Evolutionary conservation across 2,888 invertebrate species (phyloP).

Genomic region (Mythimna vitellina): DNA sequence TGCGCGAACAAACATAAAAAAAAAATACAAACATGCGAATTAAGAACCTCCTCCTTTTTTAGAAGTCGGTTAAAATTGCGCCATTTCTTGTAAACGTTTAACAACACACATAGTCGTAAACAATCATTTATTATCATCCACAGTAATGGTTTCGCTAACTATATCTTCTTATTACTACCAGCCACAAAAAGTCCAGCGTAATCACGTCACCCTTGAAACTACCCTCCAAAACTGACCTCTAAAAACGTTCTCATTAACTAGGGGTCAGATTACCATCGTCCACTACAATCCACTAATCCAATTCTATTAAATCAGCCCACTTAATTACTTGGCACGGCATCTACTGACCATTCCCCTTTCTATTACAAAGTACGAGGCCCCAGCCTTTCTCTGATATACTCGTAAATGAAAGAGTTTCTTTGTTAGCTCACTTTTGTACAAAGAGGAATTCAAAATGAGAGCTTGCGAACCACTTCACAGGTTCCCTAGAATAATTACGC

Average conservation of each 20-base stretch:
- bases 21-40: too few relatives aligned
- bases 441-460: conserved; percentile 11
- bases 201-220: conserved; percentile 2
- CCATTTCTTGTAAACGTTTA: too few relatives aligned
- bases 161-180: not conserved
- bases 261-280: conserved; percentile 21
- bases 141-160: too few relatives aligned
- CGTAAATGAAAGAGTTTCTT: conserved; percentile 26
- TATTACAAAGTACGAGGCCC: conserved; percentile 16
- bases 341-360: conserved; percentile 24
- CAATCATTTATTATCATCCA: too few relatives aligned
- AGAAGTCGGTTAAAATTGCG: too few relatives aligned
- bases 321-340: conserved; percentile 46
- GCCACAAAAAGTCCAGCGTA: not conserved
- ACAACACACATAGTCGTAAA: too few relatives aligned
- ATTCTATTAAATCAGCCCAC: conserved; percentile 50
- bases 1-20: too few relatives aligned
- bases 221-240: not conserved
- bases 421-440: conserved; percentile 14
- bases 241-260: conserved; percentile 12
- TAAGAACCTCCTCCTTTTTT: too few relatives aligned
- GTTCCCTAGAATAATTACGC: conserved; percentile 12
- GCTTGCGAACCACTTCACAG: conserved; percentile 14
- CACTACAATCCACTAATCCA: conserved; percentile 21
- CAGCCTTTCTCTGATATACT: conserved; percentile 14